These are phyloP conservation scores for Crepidodera aurea DNA, from an alignment of 2,888 invertebrate species.

Conservation along the genomic window DNA sequence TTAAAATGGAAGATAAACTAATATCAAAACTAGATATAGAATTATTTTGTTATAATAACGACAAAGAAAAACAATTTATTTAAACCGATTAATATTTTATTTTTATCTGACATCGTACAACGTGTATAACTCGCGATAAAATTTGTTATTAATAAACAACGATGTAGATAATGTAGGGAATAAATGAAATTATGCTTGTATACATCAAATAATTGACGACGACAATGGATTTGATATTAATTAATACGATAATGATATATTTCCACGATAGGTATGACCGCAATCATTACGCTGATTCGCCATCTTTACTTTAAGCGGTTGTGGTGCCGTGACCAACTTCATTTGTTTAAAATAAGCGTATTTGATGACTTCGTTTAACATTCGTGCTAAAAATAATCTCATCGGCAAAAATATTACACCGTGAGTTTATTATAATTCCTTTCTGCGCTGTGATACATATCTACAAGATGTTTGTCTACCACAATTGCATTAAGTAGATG, in stretches of 20 bases:
- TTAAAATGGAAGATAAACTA: conserved; percentile 11
- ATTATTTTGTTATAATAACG: too few species aligned
- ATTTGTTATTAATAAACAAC: neutral
- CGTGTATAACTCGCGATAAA: conserved; percentile 9
- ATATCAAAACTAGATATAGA: too few species aligned
- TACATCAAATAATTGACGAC: neutral
- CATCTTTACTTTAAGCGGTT: neutral
- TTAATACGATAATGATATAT: neutral
- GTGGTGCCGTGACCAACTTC: neutral
- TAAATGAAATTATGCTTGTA: neutral
- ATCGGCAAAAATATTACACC: neutral
- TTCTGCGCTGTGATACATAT: neutral
- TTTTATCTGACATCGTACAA: neutral
- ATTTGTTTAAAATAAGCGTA: neutral
- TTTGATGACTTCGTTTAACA: conserved; percentile 1
- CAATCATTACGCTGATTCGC: neutral
- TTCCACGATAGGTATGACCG: neutral
- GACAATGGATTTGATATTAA: neutral
- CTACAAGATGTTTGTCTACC: neutral
- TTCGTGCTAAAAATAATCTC: neutral
- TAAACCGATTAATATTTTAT: neutral
- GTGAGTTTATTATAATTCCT: neutral
- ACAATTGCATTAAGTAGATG: too few species aligned
- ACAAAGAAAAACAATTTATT: neutral
- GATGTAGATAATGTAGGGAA: conserved; percentile 1